These are phyloP conservation scores for Ruditapes philippinarum DNA, from an alignment of 1,140 invertebrate species.

Conservation along the genomic window DNA sequence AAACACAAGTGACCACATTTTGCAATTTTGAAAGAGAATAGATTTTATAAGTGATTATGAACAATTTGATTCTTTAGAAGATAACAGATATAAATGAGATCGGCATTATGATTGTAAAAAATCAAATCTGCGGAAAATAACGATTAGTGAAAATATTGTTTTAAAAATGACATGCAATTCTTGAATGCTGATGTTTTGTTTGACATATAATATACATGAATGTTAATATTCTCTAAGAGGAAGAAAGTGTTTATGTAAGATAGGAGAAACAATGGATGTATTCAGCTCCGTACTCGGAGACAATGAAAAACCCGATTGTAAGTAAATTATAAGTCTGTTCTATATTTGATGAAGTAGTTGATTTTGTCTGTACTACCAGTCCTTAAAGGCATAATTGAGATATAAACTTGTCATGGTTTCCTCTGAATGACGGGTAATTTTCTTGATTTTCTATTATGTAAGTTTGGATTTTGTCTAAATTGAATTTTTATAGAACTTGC, in stretches of 20 bases:
- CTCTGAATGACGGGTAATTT: too few species aligned
- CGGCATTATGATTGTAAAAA: background rate
- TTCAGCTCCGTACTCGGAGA: slow-evolving; percentile 16
- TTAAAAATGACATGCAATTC: background rate
- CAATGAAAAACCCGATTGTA: slow-evolving; percentile 25
- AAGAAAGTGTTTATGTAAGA: background rate
- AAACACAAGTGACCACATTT: slow-evolving; percentile 16
- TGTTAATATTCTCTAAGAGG: background rate
- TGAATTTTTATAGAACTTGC: too few species aligned
- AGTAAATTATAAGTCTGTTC: background rate
- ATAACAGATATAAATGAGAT: background rate
- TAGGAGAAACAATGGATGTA: slow-evolving; percentile 4
- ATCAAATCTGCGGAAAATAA: background rate
- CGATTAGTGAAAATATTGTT: background rate
- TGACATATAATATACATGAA: too few species aligned
- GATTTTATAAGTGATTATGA: background rate
- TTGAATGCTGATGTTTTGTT: too few species aligned
- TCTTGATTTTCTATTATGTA: too few species aligned
- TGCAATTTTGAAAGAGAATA: background rate
- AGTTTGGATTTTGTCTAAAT: too few species aligned
- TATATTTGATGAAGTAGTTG: too few species aligned
- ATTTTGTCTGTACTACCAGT: too few species aligned
- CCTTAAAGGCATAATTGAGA: too few species aligned
- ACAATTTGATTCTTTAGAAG: slow-evolving; percentile 12
- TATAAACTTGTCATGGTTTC: too few species aligned